Evolutionary conservation across 1,140 invertebrate genomes (phyloP), one percentile per base, ranked within the genome.

Genomic region (Hestina assimilis): DNA sequence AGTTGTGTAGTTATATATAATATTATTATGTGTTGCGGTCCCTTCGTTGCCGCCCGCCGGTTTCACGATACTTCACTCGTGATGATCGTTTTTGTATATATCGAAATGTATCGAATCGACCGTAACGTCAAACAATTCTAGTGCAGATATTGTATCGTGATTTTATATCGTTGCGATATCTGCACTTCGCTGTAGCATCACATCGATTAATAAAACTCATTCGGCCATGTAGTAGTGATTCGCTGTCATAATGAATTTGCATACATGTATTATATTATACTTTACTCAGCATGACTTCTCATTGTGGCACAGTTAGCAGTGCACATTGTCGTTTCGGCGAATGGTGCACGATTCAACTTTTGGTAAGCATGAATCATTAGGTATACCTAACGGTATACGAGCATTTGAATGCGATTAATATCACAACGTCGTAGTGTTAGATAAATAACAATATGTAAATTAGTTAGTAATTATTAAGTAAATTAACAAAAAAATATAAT

Each of bases 241-340:
- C 21, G 7, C 3, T 43, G 28, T 9, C 15, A 20, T 50, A 26
- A 38, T 41, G 28, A 15, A 31, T 48, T 33, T 28, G 40, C 53
- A 40, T 28, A 41, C 45, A 60, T 42, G 20, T 59, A 56, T 11
- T 38, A 7, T 19, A 19, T 61, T 15, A 28, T 35, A 48, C 50
- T 59, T 71, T 54, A 65, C 55, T 63, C 12, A 65, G 78, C 78
- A 81, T 81, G 78, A 61, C 41, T 35, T 66, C 65, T 69, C 64
- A 59, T 63, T 58, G 38, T 46, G 53, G 63, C 64, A 53, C 46
- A 51, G 47, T 59, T 63, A 56, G 33, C 52, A 63, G 67, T 55
- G 64, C 66, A 75, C 63, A 47, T 45, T 60, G 41, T 59, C 59
- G 60, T 59, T 69, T 46, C 40, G 50, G 60, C 58, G 61, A 55